Base-by-base conservation (phyloP, 2,113 vertebrate genomes). In the Semnornis frantzii region DNA sequence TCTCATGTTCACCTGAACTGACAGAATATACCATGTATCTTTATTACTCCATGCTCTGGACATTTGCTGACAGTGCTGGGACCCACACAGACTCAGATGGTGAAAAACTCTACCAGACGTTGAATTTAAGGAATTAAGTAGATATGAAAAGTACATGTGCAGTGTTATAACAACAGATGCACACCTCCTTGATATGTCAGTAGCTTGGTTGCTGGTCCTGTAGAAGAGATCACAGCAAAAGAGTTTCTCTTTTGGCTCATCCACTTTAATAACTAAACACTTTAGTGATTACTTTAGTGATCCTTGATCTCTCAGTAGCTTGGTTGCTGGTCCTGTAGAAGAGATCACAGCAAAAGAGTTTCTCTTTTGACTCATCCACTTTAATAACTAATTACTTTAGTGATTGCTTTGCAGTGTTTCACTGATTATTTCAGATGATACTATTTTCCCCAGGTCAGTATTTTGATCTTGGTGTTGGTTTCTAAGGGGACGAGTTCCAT, bases 121-220 rank as follows among this genome's bases (percentile, higher is more conserved):
- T 89, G 82, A 59, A 73, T 92, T 83, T 64, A 80, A 71, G 79
- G 83, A 95, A 73, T 59, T 82, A 85, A 58, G 55, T 59, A 86
- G 64, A 25, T 76, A 82, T 24, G 46, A 59, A 73, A 94, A 87
- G 71, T 62, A 82, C 33, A 62, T 9, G 8, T 60, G 59, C 16
- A 50, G 55, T 28, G 78, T 82, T 83, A 79, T 70, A 89, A 71
- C 71, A 78, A 74, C 82, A 78, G 73, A 82, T 58, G 68, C 68
- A 73, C 39, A 55, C 30, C 72, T 87, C 66, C 54, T 85, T 39
- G 34, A 73, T 91, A 82, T 82, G 50, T 60, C 44, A 80, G 82
- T 82, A 33, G 82, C 76, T 65, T 59, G 39, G 58, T 86, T 4
- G 7, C 54, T 11, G 50, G 74, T 2, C 5, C 31, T 72, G 37